Evolutionary conservation across 2,113 vertebrate genomes (phyloP).

Genomic region (Barnardius zonarius): DNA sequence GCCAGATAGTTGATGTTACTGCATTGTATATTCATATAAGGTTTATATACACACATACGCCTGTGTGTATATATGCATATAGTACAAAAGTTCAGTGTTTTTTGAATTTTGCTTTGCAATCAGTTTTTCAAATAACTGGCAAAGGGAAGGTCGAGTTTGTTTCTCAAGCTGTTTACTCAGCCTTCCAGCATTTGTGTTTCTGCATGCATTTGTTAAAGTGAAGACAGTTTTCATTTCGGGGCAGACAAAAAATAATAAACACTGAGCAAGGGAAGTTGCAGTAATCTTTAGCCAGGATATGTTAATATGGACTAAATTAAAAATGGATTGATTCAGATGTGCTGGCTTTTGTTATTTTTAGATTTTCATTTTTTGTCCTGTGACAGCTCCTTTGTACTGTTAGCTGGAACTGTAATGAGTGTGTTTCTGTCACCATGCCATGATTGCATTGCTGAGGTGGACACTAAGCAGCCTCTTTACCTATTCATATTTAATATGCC

Average conservation of each 20-base stretch:
- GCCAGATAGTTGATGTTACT: neutral
- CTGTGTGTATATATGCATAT: neutral
- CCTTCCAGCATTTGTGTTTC: conserved; percentile 2
- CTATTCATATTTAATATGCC: neutral
- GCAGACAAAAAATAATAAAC: conserved; percentile 46
- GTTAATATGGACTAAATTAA: conserved; percentile 1
- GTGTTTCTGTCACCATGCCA: neutral
- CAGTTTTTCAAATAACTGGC: neutral
- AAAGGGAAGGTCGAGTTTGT: neutral
- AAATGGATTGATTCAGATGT: neutral
- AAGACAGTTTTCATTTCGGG: conserved; percentile 47
- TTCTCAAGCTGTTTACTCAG: neutral
- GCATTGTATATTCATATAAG: neutral
- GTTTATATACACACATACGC: accelerated
- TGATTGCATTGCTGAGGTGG: neutral
- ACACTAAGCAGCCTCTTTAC: neutral
- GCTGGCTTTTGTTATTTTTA: conserved; percentile 20
- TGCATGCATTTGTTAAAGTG: neutral
- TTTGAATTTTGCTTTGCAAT: neutral
- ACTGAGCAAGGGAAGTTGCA: neutral
- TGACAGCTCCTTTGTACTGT: neutral
- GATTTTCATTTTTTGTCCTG: neutral
- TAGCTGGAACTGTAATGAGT: neutral
- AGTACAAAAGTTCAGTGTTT: neutral
- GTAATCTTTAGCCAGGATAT: conserved; percentile 19